Conservation (phyloP, 2,113 vertebrate genomes). For the Nettapus auritus region DNA sequence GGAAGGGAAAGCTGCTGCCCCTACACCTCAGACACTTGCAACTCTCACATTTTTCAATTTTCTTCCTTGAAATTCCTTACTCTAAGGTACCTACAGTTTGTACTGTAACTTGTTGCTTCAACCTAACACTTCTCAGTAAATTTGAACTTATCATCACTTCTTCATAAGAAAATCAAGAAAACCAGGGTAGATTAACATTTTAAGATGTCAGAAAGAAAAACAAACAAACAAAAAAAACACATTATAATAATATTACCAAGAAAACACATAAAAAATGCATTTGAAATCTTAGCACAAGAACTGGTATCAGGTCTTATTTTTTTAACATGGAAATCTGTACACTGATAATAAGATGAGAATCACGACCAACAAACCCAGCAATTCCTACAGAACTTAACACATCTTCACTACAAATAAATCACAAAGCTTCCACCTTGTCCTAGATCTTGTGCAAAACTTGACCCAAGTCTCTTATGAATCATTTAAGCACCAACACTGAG, state of each 20-base stretch:
- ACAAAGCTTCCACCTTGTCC: neutral
- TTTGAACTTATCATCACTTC: neutral
- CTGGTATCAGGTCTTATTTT: neutral
- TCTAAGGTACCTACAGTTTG: neutral
- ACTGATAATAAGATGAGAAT: neutral
- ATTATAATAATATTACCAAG: neutral
- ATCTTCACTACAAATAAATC: neutral
- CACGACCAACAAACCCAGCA: neutral
- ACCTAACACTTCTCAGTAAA: neutral
- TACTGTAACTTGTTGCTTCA: neutral
- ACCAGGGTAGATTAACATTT: neutral
- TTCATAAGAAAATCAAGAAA: neutral
- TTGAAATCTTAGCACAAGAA: neutral
- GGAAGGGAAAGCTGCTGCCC: neutral
- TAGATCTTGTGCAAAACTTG: neutral
- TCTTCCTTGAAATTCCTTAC: neutral
- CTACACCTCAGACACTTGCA: neutral
- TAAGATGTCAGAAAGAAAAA: neutral
- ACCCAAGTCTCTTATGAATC: neutral
- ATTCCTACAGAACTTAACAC: neutral
- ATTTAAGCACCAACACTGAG: neutral
- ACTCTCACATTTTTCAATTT: rapidly evolving
- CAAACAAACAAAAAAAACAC: too few species aligned
- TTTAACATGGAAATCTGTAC: neutral
- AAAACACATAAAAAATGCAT: neutral